Base-by-base conservation (phyloP, 2,113 vertebrate species). In the Otocyon megalotis region DNA sequence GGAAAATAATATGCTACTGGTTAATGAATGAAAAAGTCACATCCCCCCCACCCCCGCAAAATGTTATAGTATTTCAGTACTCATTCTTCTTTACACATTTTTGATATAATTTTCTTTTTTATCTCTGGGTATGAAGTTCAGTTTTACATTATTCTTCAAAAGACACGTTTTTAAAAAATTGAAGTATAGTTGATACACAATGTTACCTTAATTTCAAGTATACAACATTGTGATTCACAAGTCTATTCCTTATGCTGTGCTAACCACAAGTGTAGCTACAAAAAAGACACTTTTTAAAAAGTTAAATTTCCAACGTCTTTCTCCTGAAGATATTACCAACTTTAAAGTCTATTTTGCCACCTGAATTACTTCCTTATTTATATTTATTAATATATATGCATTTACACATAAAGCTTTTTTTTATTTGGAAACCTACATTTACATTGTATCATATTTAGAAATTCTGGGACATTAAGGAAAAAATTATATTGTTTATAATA, bases 1-100 rank as follows among this genome's bases (percentile, higher is more conserved):
- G 96, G 77, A 98, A 97, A 96, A 97, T 62, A 97, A 74, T 26
- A 90, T 43, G 96, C 0, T n/a, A 94, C n/a, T 43, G 93, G 90
- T 98, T 96, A 98, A 58, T 83, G 67, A 96, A 43, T 60, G 67
- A 94, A 86, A 90, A 97, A 86, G 28, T 14, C 30, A 15, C 12
- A 80, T 74, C 56, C 72, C 62, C 72, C 53, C 12, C 10, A 2
- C 76, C 48, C 79, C 20, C 67, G 20, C n/a, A 90, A 96, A 54
- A 58, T 24, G 43, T 82, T 56, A 62, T 11, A 35, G 54, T 92
- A 84, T 92, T 69, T 96, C 67, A 60, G 12, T 69, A 69, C 79
- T 96, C 12, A 86, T 56, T 96, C 76, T 50, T 10, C 82, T 72
- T 93, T 48, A 62, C 9, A 69, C 7, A 82, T 74, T 65, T 96